Base-by-base conservation (phyloP, 2,888 invertebrate species). In the Cheilosia scutellata region DNA sequence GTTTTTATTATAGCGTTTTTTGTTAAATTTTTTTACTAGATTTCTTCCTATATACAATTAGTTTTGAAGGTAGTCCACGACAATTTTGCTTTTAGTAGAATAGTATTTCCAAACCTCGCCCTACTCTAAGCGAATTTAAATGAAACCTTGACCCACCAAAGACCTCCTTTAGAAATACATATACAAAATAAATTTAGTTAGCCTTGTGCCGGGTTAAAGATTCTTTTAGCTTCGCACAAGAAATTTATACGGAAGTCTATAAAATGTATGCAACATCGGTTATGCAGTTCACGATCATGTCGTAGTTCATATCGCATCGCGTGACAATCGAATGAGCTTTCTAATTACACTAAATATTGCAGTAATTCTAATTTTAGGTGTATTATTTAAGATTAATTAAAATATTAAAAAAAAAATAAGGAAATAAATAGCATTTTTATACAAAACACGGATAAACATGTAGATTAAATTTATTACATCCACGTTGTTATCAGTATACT, bases 131-230 rank as follows among this genome's bases (percentile, higher is more conserved):
- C 80, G 80, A 84, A 80, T 84, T 84, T 84, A 83, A 47, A 27
- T 16, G 51, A 68, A 71, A 71, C 60, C 71, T 60, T 55, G n/a
- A 71, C 80, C 84, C 84, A 84, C 84, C 84, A 71, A 71, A 58
- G 40, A 60, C 55, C 49, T 63, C 37, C 57, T 62, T 16, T 42
- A 25, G 25, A 68, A 20, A 40, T 31, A 27, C 51, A 9, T 11
- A 49, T 25, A 49, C 9, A 31, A 47, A 16, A n/a, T 40, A 5
- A 11, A 62, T 25, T 16, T 51, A 49, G 6, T 37, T 65, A 51
- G 7, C 37, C 40, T 5, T 29, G n/a, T 51, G n/a, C 37, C n/a
- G n/a, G 25, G 13, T 47, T 33, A 47, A 7, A 47, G 20, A 7
- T 16, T 47, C 47, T 47, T 47, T 16, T 16, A 7, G 20, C 44